phyloP scores from a whole-genome alignment of 1,140 invertebrate genomes.

The Thrips palmi region DNA sequence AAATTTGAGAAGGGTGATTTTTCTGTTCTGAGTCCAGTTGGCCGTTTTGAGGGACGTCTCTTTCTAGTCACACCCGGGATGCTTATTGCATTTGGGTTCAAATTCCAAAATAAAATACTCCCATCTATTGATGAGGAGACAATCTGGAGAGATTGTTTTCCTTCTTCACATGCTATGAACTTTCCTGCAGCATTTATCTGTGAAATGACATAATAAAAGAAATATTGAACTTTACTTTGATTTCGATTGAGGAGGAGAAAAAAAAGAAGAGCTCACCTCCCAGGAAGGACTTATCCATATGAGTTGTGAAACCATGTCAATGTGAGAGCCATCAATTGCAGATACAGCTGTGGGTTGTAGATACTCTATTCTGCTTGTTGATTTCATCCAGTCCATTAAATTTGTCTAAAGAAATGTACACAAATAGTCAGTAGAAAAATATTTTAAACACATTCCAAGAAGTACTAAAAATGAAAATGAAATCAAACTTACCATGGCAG shows the following conservation, averaged over 20 bases:
- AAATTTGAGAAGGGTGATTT: no score
- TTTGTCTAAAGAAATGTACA: slow-evolving; percentile 20
- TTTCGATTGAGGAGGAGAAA: slow-evolving; percentile 7
- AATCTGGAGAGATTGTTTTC: slow-evolving; percentile 36
- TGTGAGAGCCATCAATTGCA: slow-evolving; percentile 37
- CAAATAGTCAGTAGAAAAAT: neutral
- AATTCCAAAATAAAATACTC: slow-evolving; percentile 47
- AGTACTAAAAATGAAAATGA: neutral
- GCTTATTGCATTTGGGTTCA: slow-evolving; percentile 26
- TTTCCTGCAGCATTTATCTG: slow-evolving; percentile 15
- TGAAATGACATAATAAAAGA: slow-evolving; percentile 19
- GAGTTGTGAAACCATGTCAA: slow-evolving; percentile 37
- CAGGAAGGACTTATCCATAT: slow-evolving; percentile 41
- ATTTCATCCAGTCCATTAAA: slow-evolving; percentile 47
- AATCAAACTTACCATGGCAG: slow-evolving; percentile 23
- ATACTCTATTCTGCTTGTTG: slow-evolving; percentile 29
- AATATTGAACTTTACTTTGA: no score
- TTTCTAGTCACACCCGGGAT: no score
- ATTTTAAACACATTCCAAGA: neutral
- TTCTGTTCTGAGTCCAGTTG: no score
- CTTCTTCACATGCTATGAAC: slow-evolving; percentile 1
- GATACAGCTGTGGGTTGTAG: slow-evolving; percentile 39
- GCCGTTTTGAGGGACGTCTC: no score
- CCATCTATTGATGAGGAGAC: slow-evolving; percentile 43
- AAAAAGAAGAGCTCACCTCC: slow-evolving; percentile 15